Percentiles rank a stretch among this genome's conserved stretches.
Conservation (phyloP, 1,140 invertebrate genomes). For the Drosophila cardini region DNA sequence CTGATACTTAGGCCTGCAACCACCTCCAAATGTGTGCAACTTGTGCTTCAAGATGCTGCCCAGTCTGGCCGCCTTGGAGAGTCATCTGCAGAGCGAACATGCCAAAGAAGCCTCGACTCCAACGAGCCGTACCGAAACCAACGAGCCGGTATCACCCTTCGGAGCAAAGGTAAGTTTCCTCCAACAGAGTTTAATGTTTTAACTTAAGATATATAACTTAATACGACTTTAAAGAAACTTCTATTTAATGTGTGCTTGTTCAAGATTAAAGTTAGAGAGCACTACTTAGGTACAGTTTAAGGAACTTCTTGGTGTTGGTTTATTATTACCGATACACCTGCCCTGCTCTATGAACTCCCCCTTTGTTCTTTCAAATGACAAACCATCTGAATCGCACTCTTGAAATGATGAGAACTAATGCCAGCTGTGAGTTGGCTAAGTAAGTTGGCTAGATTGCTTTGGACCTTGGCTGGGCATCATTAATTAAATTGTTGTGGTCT, state of each 20-base stretch:
- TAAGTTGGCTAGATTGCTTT: slow-evolving; percentile 23
- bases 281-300: too few species aligned
- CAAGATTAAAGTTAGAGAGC: too few species aligned
- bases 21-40: slow-evolving; percentile 91
- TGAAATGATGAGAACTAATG: slow-evolving; percentile 53
- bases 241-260: too few species aligned
- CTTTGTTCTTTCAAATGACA: background rate
- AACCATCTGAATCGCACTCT: background rate
- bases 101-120: slow-evolving; percentile 73
- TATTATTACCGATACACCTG: too few species aligned
- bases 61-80: slow-evolving; percentile 97
- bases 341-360: background rate
- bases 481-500: slow-evolving; percentile 75
- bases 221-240: too few species aligned
- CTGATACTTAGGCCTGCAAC: slow-evolving; percentile 63
- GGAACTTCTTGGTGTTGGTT: too few species aligned
- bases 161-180: slow-evolving; percentile 71
- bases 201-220: too few species aligned
- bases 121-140: slow-evolving; percentile 46
- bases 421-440: slow-evolving; percentile 47
- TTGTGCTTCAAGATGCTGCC: slow-evolving; percentile 99
- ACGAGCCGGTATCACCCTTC: slow-evolving; percentile 48
- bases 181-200: too few species aligned
- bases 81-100: slow-evolving; percentile 92
- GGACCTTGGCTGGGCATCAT: slow-evolving; percentile 58